Base-by-base conservation (phyloP, 2,797 vertebrate species). In the Alfaro cultratus region DNA sequence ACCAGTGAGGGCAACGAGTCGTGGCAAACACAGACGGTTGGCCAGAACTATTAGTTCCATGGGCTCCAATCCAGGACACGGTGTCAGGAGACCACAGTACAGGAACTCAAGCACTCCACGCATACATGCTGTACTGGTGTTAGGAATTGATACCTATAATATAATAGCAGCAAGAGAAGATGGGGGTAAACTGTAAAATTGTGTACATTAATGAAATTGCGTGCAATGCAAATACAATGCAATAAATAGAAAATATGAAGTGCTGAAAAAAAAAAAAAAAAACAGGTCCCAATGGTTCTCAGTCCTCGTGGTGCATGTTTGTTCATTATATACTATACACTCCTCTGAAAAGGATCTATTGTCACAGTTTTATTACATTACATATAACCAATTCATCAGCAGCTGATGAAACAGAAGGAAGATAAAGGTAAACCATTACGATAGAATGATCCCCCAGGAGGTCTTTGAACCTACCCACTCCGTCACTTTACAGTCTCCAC, bases 1-100 rank as follows among this genome's bases (percentile, higher is more conserved):
- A 97, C 97, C 97, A 55, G 97, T 97, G 87, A 98, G 95, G 21
- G 97, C 96, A 67, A 98, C 96, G 53, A 98, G 95, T 57, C 96
- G 97, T 6, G 97, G 97, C 90, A 98, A 93, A 93, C 97, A 98
- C 72, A 98, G 96, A 29, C 97, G 96, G 92, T 97, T 97, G 90
- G 96, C 95, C 70, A 98, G 94, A 80, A 97, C 72, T 57, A 98
- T 96, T 70, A 98, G 95, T 57, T 97, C 97, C 86, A 97, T 96
- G 62, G 96, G 95, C 29, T 97, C 96, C 87, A 97, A 92, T 81
- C 95, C 95, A 0, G 95, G 93, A 29, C 92, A 89, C 1, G 97
- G 96, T 0, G 95, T 97, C 90, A 98, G 95, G 68, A 96, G 93
- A 6, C 96, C 95, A 1, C 96, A 97, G 93, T 98, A 98, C 78